A percentile compares a stretch with the other conserved stretches of the same genome.
These are phyloP conservation scores for Lophotis ruficrista DNA, from an alignment of 2,113 vertebrate genomes.

Conservation along the genomic window DNA sequence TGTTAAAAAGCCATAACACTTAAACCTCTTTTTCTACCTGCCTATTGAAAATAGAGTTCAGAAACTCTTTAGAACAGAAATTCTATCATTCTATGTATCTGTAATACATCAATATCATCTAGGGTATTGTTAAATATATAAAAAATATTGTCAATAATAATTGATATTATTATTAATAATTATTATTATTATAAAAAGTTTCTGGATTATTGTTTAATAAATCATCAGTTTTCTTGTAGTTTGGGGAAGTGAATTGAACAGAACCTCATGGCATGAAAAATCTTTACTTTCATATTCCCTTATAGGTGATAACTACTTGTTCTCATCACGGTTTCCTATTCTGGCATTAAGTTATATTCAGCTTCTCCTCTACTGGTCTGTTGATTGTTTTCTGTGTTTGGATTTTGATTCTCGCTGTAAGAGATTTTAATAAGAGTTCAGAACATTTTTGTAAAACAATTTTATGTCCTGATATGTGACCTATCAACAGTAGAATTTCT, in stretches of 20 bases:
- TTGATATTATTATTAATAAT: not conserved
- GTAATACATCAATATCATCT: not conserved
- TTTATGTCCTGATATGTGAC: not conserved
- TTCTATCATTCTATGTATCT: not conserved
- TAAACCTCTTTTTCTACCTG: not conserved
- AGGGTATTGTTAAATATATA: not conserved
- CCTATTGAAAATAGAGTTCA: not conserved
- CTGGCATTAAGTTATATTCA: not conserved
- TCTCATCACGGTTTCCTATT: not conserved
- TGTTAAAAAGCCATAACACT: not conserved
- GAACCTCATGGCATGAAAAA: not conserved
- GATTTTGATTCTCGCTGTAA: not conserved
- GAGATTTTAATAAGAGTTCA: not conserved
- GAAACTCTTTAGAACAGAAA: not conserved
- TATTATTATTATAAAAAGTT: not conserved
- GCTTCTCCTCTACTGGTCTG: not conserved
- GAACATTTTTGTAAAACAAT: not conserved
- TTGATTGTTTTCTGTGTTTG: not conserved
- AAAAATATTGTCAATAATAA: not conserved
- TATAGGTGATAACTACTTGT: not conserved
- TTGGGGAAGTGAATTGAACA: not conserved
- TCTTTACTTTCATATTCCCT: not conserved
- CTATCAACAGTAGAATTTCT: not conserved
- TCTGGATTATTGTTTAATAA: not conserved
- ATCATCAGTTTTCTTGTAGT: not conserved